Percentiles rank a stretch among this genome's conserved stretches.
phyloP scores from a whole-genome alignment of 2,113 vertebrate species.

The Vireo altiloquus region DNA sequence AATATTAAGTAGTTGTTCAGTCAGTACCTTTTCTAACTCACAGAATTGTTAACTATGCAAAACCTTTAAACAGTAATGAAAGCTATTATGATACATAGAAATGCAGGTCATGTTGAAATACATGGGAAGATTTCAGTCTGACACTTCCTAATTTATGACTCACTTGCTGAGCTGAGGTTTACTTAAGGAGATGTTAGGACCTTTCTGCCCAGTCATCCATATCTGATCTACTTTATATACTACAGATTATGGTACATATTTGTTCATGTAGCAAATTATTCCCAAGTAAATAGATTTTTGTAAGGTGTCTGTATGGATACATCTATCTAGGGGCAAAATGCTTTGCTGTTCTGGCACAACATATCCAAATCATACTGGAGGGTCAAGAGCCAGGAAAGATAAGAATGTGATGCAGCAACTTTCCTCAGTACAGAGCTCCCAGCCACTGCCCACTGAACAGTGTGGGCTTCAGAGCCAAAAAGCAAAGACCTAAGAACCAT shows the following conservation, averaged over 20 bases:
- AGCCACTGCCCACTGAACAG: not conserved
- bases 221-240: not conserved
- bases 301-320: not conserved
- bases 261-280: not conserved
- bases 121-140: not conserved
- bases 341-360: not conserved
- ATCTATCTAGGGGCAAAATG: not conserved
- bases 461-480: not conserved
- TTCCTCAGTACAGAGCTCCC: not conserved
- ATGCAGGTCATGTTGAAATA: not conserved
- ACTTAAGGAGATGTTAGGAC: not conserved
- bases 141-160: not conserved
- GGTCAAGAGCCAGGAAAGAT: not conserved
- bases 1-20: not conserved
- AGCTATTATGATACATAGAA: not conserved
- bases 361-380: fast-evolving
- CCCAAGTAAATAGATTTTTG: not conserved
- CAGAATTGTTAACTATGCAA: not conserved
- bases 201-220: not conserved
- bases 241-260: not conserved
- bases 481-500: not conserved
- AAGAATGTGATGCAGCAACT: not conserved
- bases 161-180: not conserved
- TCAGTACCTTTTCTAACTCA: not conserved
- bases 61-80: not conserved